Evolutionary conservation across 2,888 invertebrate species (phyloP), one percentile per base, ranked within the genome.

Genomic region (Patella depressa): DNA sequence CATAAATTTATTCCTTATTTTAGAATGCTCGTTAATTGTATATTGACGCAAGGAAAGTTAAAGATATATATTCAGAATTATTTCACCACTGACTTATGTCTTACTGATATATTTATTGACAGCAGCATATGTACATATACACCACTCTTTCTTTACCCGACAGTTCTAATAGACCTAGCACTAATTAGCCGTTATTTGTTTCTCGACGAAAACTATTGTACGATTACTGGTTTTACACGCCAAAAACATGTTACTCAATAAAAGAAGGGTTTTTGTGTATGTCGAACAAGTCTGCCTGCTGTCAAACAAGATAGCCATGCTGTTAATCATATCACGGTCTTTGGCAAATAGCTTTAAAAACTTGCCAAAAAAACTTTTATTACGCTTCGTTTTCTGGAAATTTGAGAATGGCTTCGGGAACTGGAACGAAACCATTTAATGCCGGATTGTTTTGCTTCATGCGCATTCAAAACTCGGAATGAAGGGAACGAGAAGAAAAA

Each of bases 351-450:
- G 9, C 53, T 24, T 24, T 53, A 19, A 73, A 73, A 55, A 55
- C 73, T 54, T 54, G 55, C 73, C 19, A 73, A 73, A 24, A 72
- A 73, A 73, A 24, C 24, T 53, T n/a, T 24, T 17, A 73, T 55
- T 55, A 53, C 53, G 73, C 53, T 53, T n/a, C 24, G 17, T 53
- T 45, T 54, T 53, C 45, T 73, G 45, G 53, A 73, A 53, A 73
- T 24, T n/a, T 24, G 53, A 45, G 53, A 53, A 53, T 53, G 24
- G 73, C 24, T 55, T 53, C 73, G 24, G 55, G 73, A 24, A 53
- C 55, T 54, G 53, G 55, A 73, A 73, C 73, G 73, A 73, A 73
- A 73, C 53, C 45, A 73, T 45, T 53, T 73, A 73, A 53, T 73
- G 24, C 24, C 24, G 24, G n/a, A 29, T 73, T 73, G 65, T 65